These are phyloP conservation scores for Rhynchopsitta pachyrhyncha DNA, from an alignment of 2,113 vertebrate genomes.

Conservation along the genomic window DNA sequence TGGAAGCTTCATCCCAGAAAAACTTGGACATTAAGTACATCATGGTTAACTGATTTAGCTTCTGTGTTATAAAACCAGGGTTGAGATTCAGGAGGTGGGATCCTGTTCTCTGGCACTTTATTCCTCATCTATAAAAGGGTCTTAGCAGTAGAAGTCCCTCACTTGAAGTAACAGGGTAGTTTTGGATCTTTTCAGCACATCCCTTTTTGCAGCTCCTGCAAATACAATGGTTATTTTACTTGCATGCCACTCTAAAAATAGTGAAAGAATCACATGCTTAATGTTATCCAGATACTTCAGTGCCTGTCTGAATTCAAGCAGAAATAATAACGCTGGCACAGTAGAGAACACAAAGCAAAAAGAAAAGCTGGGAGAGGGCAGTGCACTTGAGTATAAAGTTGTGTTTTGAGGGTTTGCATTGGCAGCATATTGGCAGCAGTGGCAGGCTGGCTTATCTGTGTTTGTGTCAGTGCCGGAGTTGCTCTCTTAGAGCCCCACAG, in stretches of 20 bases:
- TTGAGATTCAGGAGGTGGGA: background rate
- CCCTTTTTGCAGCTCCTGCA: background rate
- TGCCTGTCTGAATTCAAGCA: background rate
- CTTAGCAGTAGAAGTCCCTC: background rate
- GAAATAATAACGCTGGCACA: background rate
- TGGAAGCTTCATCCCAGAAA: background rate
- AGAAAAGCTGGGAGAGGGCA: background rate
- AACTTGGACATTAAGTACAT: background rate
- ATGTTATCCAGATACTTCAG: background rate
- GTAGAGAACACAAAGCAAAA: background rate
- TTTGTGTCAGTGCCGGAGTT: background rate
- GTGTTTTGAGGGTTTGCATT: background rate
- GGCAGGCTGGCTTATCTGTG: background rate
- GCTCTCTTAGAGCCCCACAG: background rate
- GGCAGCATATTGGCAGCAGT: background rate
- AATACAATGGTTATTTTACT: background rate
- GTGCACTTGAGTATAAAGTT: fast-evolving
- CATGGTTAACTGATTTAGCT: background rate
- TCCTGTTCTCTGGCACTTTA: background rate
- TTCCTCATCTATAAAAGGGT: background rate
- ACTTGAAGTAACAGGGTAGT: background rate
- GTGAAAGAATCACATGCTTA: background rate
- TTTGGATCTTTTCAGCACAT: background rate
- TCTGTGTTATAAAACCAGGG: background rate
- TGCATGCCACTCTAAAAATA: background rate